These are phyloP conservation scores for Mus caroli DNA, from an alignment of 2,797 vertebrate genomes.

Conservation along the genomic window DNA sequence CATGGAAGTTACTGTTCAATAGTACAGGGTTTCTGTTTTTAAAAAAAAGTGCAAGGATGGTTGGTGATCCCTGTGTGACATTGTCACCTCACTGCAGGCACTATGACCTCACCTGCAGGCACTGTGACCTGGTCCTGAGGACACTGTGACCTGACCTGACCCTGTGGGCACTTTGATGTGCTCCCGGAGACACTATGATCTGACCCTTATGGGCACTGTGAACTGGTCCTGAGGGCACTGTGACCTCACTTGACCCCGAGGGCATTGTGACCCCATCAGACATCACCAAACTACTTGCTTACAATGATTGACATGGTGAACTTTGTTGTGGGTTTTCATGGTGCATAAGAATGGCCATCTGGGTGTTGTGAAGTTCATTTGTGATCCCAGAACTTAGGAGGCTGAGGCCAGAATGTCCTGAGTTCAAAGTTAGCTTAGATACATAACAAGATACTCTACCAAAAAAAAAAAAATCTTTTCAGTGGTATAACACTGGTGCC, in stretches of 20 bases:
- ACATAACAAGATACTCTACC: background rate
- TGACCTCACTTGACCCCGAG: background rate
- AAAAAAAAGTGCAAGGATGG: background rate
- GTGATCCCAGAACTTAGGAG: background rate
- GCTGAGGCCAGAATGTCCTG: background rate
- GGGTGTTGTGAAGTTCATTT: background rate
- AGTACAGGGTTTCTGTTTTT: background rate
- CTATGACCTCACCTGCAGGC: background rate
- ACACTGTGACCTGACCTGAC: background rate
- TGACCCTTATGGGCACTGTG: too few relatives aligned
- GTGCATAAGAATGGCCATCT: background rate
- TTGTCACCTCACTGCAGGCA: background rate
- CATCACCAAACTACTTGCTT: background rate
- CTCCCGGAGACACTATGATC: too few relatives aligned
- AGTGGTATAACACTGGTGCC: background rate
- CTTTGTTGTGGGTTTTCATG: too few relatives aligned
- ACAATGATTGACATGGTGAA: background rate
- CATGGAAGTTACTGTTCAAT: accelerated
- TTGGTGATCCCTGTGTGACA: too few relatives aligned
- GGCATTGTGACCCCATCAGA: background rate
- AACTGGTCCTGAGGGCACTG: too few relatives aligned
- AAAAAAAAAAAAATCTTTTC: background rate
- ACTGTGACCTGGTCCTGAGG: background rate
- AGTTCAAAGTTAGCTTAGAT: background rate
- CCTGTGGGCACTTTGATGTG: background rate